These are phyloP conservation scores for Conus canariensis DNA, from an alignment of 2,888 invertebrate genomes.

Conservation along the genomic window DNA sequence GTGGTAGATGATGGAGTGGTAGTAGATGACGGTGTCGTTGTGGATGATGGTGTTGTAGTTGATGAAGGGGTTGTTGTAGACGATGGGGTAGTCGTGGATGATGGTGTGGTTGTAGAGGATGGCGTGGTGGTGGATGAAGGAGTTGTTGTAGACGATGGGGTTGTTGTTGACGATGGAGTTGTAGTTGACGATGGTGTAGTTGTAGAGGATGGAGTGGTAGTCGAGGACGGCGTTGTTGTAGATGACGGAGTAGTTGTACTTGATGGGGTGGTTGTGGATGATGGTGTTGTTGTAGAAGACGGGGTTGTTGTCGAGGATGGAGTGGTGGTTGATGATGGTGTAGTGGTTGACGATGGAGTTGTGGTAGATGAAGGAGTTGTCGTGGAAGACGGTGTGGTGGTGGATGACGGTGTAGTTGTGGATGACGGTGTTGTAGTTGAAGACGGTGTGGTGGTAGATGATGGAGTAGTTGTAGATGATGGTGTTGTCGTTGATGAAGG, in stretches of 20 bases:
- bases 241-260: not conserved
- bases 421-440: not conserved
- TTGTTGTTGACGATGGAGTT: not conserved
- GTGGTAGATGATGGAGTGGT: not conserved
- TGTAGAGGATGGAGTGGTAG: not conserved
- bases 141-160: not conserved
- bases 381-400: constrained; percentile 12
- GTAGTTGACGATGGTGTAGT: not conserved
- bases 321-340: constrained; percentile 6
- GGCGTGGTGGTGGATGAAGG: not conserved
- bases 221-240: not conserved
- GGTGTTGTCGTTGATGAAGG: not conserved
- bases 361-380: constrained; percentile 1
- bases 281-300: not conserved
- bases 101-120: not conserved
- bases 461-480: not conserved
- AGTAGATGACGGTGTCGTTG: not conserved
- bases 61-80: not conserved
- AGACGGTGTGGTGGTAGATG: not conserved
- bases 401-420: constrained; percentile 6
- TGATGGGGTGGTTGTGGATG: not conserved
- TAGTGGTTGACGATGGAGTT: not conserved
- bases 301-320: constrained; percentile 9
- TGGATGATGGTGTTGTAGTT: not conserved
- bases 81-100: not conserved